Base-by-base conservation (phyloP, 92 coral and sea anemone genomes). In the Epizoanthus rinbou region DNA sequence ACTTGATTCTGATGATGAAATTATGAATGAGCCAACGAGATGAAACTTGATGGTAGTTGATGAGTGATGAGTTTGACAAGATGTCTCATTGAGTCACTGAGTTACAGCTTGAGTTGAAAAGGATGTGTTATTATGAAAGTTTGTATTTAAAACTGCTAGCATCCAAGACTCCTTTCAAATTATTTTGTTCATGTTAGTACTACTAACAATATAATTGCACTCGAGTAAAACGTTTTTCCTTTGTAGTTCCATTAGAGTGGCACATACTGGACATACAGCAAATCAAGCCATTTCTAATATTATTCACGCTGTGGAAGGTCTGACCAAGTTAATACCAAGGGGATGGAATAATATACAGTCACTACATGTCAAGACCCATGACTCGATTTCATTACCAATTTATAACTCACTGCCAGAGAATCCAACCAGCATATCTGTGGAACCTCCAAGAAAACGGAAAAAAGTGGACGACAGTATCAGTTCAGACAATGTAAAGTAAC, bases 261-360 rank as follows among this genome's bases (percentile, higher is more conserved):
- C 93, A 17, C 99, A 97, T 62, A 94, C 99, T n/a, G 95, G 97
- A 75, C 98, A 92, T 80, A 80, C 85, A 52, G 85, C 60, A 14
- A 90, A 89, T 5, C 83, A 94, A 87, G 91, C 94, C 41, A 78
- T 91, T 57, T 87, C 88, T 33, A 97, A 97, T 84, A 90, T 97
- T 9, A 37, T 97, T 72, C 76, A 68, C 21, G 90, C 92, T 11
- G 94, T 89, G 18, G 66, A 80, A 57, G 93, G 92, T 52, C 86
- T 97, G 31, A 80, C 99, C 18, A 97, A 84, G 90, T 82, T 92
- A 4, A 82, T 92, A 35, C 98, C 99, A 19, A 90, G 95, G 82
- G 98, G 99, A 4, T 97, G 99, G 99, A 86, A 84, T 0, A 97
- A 97, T 76, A 94, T 97, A 70, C 89, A 97, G 63, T 97, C 99